Base-by-base conservation (phyloP, 2,888 invertebrate genomes). In the Hypselothyrea guttata region DNA sequence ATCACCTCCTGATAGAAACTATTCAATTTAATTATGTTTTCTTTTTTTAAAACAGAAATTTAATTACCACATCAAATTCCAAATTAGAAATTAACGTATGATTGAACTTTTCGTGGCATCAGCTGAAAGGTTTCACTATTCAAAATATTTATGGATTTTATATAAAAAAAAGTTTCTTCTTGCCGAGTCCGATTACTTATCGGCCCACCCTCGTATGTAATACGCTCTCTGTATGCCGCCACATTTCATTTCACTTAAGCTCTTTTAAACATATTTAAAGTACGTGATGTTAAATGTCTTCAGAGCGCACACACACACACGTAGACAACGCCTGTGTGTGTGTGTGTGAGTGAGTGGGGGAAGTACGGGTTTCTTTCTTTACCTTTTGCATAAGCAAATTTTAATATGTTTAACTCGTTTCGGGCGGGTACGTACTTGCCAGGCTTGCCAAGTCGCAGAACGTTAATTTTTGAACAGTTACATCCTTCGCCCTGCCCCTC, bases 401-500 rank as follows among this genome's bases (percentile, higher is more conserved):
- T 81, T 86, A 79, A 86, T 86, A 79, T 84, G 84, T 86, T 86
- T 86, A 86, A 79, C 84, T 86, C 86, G 74, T 77, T 84, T 66
- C 30, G 83, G 41, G 34, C 13, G 34, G 15, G 46, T 22, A 22
- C 22, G 33, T 40, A 54, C 56, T 56, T 47, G 15, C 33, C 45
- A 74, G n/a, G n/a, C 22, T 51, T 69, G 18, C 12, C 53, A 41
- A 57, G 48, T 44, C 58, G 65, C 65, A 74, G 37, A 66, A 63
- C 75, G 78, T 86, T 84, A 73, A 79, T 79, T 79, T 86, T 86
- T 79, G 70, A 79, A 66, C 55, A 86, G 62, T 33, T 37, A 7
- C 11, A 9, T 11, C 9, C 9, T 4, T 12, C 13, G 7, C 9
- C 5, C 13, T 5, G 5, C 2, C 13, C 12, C 12, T 5, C n/a